Evolutionary conservation across 2,797 vertebrate genomes (phyloP).

Genomic region (Erpetoichthys calabaricus): DNA sequence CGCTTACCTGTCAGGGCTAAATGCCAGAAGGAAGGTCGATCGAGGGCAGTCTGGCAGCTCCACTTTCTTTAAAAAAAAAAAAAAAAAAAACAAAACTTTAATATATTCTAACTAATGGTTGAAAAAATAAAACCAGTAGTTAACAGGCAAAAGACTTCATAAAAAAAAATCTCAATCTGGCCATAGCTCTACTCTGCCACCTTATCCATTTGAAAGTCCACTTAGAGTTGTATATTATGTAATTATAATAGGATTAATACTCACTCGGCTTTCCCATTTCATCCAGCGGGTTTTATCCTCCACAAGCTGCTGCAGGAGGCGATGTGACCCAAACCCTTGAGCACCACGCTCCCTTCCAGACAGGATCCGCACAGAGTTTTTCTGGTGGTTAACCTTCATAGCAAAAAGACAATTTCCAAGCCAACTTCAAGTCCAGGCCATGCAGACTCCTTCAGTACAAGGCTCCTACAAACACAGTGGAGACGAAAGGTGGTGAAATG

Average conservation of each 20-base stretch:
- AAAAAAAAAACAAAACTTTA: conserved; percentile 29
- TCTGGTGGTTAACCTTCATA: conserved; percentile 72
- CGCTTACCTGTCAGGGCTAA: conserved; percentile 92
- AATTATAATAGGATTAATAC: not conserved
- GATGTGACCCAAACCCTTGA: conserved; percentile 73
- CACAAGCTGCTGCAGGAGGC: conserved; percentile 87
- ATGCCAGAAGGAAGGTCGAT: conserved; percentile 93
- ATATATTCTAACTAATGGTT: too few species aligned
- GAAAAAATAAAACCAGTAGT: not conserved
- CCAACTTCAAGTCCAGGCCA: conserved; percentile 38
- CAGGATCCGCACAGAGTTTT: conserved; percentile 90
- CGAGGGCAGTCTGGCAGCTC: conserved; percentile 97
- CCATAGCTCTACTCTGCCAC: not conserved
- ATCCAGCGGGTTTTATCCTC: conserved; percentile 96
- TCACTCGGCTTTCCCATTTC: conserved; percentile 98
- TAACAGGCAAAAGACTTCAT: conserved; percentile 5
- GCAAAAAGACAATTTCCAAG: conserved; percentile 30
- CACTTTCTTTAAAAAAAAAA: conserved; percentile 73
- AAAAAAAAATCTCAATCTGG: not conserved
- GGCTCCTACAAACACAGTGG: conserved; percentile 46
- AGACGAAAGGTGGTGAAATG: conserved; percentile 5
- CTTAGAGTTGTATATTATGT: not conserved
- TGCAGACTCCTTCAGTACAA: conserved; percentile 51
- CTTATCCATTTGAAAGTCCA: too few species aligned
- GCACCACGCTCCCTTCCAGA: conserved; percentile 80